Evolutionary conservation across 2,888 invertebrate species (phyloP).

Genomic region (Rutpela maculata): DNA sequence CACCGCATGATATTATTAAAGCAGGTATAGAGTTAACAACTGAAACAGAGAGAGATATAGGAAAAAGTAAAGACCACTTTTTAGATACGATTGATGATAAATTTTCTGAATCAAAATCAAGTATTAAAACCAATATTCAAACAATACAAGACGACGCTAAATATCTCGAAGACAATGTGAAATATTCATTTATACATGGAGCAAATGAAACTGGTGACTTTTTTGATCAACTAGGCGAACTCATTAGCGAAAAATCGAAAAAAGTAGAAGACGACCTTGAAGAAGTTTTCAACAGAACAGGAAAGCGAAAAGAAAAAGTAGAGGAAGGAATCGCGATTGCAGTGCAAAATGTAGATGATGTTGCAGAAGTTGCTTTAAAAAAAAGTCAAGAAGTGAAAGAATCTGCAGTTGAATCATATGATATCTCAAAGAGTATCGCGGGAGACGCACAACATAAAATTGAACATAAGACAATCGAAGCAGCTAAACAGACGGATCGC

Average conservation of each 20-base stretch:
- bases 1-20: not conserved
- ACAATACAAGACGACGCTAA: not conserved
- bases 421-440: conserved; percentile 9
- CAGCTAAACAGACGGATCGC: not conserved
- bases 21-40: too few species aligned
- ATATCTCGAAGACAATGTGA: not conserved
- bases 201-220: conserved; percentile 12
- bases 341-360: conserved; percentile 54
- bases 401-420: conserved; percentile 17
- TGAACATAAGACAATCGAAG: not conserved
- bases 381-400: conserved; percentile 32
- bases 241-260: conserved; percentile 51
- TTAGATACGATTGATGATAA: not conserved
- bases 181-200: conserved; percentile 38
- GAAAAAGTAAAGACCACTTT: not conserved
- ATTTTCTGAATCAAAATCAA: not conserved
- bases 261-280: conserved; percentile 45
- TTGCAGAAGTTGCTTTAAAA: conserved; percentile 16
- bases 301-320: conserved; percentile 1
- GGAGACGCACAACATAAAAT: not conserved
- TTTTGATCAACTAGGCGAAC: conserved; percentile 43
- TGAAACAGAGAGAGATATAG: not conserved
- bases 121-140: not conserved
- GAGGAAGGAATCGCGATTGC: conserved; percentile 44
- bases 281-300: conserved; percentile 21